Evolutionary conservation across 1,140 invertebrate genomes (phyloP).

Genomic region (Trachymyrmex septentrionalis): DNA sequence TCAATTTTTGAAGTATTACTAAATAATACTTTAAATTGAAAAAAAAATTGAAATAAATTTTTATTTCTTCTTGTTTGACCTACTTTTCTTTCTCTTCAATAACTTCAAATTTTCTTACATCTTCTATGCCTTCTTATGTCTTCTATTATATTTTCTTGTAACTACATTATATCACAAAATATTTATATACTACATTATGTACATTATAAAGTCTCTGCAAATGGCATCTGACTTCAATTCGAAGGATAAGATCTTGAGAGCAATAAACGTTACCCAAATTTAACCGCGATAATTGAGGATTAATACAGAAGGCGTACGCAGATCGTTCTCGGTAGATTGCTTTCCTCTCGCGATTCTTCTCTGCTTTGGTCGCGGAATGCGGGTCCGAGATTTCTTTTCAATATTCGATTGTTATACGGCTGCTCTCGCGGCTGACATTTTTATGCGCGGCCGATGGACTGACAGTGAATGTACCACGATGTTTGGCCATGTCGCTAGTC

Average conservation of each 20-base stretch:
- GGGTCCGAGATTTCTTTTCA: constrained; percentile 31
- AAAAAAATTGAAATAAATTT: background rate
- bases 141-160: background rate
- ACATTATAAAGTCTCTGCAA: background rate
- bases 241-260: constrained; percentile 37
- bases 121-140: background rate
- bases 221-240: constrained; percentile 59
- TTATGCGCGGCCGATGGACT: constrained; percentile 73
- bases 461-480: constrained; percentile 67
- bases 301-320: constrained; percentile 50
- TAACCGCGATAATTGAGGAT: constrained; percentile 53
- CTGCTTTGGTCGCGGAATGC: constrained; percentile 32
- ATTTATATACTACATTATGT: background rate
- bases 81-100: background rate
- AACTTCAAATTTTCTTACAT: background rate
- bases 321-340: constrained; percentile 52
- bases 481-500: constrained; percentile 73
- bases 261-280: constrained; percentile 55
- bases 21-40: too few species aligned
- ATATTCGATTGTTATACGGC: constrained; percentile 60
- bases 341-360: constrained; percentile 19
- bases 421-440: constrained; percentile 75
- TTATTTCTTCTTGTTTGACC: background rate
- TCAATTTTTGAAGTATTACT: background rate
- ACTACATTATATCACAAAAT: background rate